Conservation (phyloP, 1,140 invertebrate genomes). For the Branchinecta lynchi region DNA sequence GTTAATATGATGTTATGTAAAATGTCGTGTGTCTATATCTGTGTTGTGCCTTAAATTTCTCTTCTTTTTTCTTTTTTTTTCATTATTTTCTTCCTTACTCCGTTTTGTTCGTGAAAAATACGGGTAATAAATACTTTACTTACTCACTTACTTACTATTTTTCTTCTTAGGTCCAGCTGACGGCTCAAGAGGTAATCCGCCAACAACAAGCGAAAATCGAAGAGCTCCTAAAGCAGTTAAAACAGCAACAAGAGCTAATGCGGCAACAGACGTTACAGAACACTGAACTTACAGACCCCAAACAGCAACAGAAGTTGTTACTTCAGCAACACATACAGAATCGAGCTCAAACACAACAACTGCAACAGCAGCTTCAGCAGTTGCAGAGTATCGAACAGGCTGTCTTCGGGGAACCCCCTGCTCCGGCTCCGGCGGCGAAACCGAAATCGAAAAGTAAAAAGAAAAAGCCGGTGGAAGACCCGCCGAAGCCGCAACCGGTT, state of each 20-base stretch:
- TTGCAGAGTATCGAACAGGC: slow-evolving; percentile 25
- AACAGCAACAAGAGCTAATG: slow-evolving; percentile 18
- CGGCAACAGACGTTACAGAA: slow-evolving; percentile 21
- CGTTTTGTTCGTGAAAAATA: neutral
- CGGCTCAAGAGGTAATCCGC: slow-evolving; percentile 53
- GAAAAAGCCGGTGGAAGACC: slow-evolving; percentile 21
- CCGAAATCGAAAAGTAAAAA: slow-evolving; percentile 21
- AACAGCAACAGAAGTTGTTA: slow-evolving; percentile 37
- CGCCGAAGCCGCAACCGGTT: slow-evolving; percentile 20
- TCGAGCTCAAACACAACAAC: slow-evolving; percentile 43
- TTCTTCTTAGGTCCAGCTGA: neutral
- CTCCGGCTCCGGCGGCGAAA: slow-evolving; percentile 21
- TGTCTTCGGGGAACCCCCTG: slow-evolving; percentile 12
- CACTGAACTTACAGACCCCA: slow-evolving; percentile 24
- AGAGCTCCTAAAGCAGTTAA: slow-evolving; percentile 59
- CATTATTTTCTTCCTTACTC: too few relatives aligned
- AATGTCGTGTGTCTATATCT: too few relatives aligned
- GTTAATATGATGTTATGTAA: too few relatives aligned
- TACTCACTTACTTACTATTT: neutral
- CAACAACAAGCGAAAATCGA: slow-evolving; percentile 74
- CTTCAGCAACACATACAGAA: slow-evolving; percentile 52
- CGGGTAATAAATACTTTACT: neutral
- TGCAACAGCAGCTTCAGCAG: slow-evolving; percentile 30
- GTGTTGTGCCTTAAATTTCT: too few relatives aligned
- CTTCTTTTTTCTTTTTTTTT: too few relatives aligned